These are phyloP conservation scores for Psephotus haematonotus DNA, from an alignment of 2,113 vertebrate species.

Conservation along the genomic window DNA sequence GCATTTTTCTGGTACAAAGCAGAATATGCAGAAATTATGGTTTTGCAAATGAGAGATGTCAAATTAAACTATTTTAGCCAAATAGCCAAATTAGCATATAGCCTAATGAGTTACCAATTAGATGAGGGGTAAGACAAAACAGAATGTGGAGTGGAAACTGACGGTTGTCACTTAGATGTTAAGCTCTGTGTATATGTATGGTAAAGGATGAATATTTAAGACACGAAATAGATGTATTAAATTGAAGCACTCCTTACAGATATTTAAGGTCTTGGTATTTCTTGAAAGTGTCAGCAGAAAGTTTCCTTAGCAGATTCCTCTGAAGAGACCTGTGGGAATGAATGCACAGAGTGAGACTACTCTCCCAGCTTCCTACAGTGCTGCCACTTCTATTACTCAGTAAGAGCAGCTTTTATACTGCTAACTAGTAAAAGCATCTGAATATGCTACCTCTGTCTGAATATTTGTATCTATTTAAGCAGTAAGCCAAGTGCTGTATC, in stretches of 20 bases:
- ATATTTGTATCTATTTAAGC: neutral
- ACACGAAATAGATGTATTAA: neutral
- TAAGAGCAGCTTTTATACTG: neutral
- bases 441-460: neutral
- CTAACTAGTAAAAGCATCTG: neutral
- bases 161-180: neutral
- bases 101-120: neutral
- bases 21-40: neutral
- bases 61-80: neutral
- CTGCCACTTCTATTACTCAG: neutral
- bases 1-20: neutral
- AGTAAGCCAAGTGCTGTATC: neutral
- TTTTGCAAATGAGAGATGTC: neutral
- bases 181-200: neutral
- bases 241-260: constrained; percentile 81
- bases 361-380: neutral
- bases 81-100: neutral
- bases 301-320: constrained; percentile 82
- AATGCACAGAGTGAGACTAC: neutral
- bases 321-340: constrained; percentile 85
- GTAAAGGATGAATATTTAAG: neutral
- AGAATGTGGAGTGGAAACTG: neutral
- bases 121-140: neutral
- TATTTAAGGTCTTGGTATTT: constrained; percentile 86
- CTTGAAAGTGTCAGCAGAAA: constrained; percentile 83